Evolutionary conservation across 1,140 invertebrate species (phyloP), one percentile per base, ranked within the genome.

Genomic region (Thaumetopoea pityocampa): DNA sequence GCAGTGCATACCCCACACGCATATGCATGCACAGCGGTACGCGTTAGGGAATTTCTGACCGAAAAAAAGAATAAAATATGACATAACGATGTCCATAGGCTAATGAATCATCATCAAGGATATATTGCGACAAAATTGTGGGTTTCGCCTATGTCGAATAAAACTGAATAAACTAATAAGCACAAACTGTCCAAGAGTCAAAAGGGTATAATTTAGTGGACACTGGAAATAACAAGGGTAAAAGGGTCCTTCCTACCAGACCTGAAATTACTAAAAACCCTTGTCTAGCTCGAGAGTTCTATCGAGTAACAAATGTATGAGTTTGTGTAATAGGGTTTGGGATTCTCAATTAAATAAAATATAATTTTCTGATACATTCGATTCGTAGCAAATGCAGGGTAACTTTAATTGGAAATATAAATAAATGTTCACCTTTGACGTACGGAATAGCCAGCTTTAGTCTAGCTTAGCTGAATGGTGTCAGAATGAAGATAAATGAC

Each of bases 271-370:
- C 19, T 7, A 29, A 12, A 41, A 41, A 41, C 37, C 37, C 20
- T 32, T 17, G 11, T 41, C 28, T 23, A 7, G 32, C 18, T 19
- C 19, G 19, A 22, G 37, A 41, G 27, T 41, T 14, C 23, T 23
- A 41, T 32, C 37, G 28, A 41, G 32, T 41, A 32, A 41, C 28
- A 41, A 41, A 32, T 29, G 32, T 30, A 41, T 32, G 37, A 30
- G 32, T 41, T 32, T 30, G 37, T 32, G 30, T 20, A 23, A 30
- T 41, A 11, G 19, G 28, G 37, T 41, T 14, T 22, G 18, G 14
- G 24, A 11, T 32, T 40, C 20, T 10, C 2, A 38, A 11, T 20
- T 10, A 6, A 41, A 28, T 30, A 17, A 40, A 40, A 20, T 40
- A 24, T 32, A 41, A 41, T 41, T 41, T 41, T 32, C 12, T 15